These are phyloP conservation scores for Pica pica DNA, from an alignment of 2,113 vertebrate species.

Conservation along the genomic window DNA sequence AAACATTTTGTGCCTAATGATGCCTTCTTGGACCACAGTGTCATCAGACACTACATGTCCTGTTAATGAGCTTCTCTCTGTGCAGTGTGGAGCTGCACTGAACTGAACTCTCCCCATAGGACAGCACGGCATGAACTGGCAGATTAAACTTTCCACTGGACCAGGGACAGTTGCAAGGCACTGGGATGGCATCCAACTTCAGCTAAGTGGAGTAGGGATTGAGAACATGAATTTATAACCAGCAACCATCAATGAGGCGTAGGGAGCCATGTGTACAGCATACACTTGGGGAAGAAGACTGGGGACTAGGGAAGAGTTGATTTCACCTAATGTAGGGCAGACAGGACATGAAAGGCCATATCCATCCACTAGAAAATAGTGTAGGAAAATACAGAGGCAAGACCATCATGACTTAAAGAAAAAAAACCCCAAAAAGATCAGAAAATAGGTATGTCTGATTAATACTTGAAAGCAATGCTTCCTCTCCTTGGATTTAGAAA, in stretches of 20 bases:
- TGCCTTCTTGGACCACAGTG: conserved; percentile 59
- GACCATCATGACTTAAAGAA: background rate
- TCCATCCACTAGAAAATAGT: background rate
- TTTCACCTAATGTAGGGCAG: conserved; percentile 26
- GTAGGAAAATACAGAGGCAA: background rate
- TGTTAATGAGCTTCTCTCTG: conserved; percentile 61
- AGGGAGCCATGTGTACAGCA: conserved; percentile 25
- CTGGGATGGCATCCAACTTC: conserved; percentile 61
- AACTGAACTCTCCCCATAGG: conserved; percentile 49
- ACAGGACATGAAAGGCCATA: background rate
- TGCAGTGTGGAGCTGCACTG: conserved; percentile 5
- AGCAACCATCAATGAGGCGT: conserved; percentile 48
- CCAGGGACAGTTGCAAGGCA: conserved; percentile 57
- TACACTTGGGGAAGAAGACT: conserved; percentile 8
- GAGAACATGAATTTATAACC: conserved; percentile 56
- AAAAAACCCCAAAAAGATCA: background rate
- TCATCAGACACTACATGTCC: conserved; percentile 48
- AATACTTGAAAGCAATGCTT: background rate
- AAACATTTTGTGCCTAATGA: conserved; percentile 64
- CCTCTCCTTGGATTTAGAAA: background rate
- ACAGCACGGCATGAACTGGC: background rate
- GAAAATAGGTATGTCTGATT: background rate
- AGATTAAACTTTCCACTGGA: conserved; percentile 64
- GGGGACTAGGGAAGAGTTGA: background rate
- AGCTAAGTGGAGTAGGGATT: conserved; percentile 13